These are phyloP conservation scores for Oncorhynchus gorbuscha DNA, from an alignment of 2,113 vertebrate species.

Conservation along the genomic window DNA sequence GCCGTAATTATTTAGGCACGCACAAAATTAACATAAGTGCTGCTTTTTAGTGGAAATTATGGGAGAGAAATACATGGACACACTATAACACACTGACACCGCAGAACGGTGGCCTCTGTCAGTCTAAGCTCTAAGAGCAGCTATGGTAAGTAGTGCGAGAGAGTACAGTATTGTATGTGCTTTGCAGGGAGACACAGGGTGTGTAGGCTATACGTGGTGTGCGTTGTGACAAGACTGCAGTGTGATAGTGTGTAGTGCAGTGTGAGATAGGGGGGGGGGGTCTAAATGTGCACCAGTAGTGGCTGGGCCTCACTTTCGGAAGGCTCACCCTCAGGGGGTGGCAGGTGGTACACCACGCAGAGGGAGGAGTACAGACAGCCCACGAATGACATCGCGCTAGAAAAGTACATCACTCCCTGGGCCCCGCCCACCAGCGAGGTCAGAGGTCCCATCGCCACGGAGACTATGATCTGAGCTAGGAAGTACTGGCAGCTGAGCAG, in stretches of 20 bases:
- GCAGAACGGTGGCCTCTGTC: slow-evolving; percentile 58
- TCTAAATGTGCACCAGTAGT: slow-evolving; percentile 78
- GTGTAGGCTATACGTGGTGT: slow-evolving; percentile 35
- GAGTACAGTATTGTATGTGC: slow-evolving; percentile 29
- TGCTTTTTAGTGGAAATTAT: slow-evolving; percentile 40
- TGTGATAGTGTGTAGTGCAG: slow-evolving; percentile 18
- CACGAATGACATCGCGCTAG: slow-evolving; percentile 91
- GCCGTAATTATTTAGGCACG: slow-evolving; percentile 43
- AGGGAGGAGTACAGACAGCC: slow-evolving; percentile 95
- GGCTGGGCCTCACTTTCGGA: slow-evolving; percentile 84
- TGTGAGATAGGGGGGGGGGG: slow-evolving; percentile 18
- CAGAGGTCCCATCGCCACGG: slow-evolving; percentile 91
- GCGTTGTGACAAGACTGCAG: slow-evolving; percentile 37
- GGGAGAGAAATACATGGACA: slow-evolving; percentile 42
- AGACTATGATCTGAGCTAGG: slow-evolving; percentile 93
- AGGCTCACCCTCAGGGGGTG: slow-evolving; percentile 77
- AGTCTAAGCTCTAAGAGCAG: slow-evolving; percentile 51
- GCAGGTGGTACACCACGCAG: slow-evolving; percentile 88
- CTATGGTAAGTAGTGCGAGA: slow-evolving; percentile 38
- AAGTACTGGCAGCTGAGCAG: slow-evolving; percentile 98
- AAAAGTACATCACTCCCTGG: slow-evolving; percentile 95
- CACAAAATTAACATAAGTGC: slow-evolving; percentile 33
- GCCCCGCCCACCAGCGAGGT: slow-evolving; percentile 92
- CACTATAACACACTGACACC: slow-evolving; percentile 44
- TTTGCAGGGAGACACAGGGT: slow-evolving; percentile 58